phyloP scores from a whole-genome alignment of 2,888 invertebrate species.

The Drosophila subsilvestris region DNA sequence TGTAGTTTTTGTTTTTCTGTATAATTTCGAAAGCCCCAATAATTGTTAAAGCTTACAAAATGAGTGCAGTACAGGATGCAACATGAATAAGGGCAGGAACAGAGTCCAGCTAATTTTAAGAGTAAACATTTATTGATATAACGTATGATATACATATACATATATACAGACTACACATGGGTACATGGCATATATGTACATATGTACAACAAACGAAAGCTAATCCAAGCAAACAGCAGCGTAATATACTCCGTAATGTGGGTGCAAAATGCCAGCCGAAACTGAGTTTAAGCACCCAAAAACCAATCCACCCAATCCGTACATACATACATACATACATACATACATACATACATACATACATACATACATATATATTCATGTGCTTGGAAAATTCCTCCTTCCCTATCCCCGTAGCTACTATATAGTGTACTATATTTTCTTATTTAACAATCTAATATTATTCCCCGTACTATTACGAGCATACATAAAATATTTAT shows the following conservation, averaged over 20 bases:
- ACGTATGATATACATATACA: slow-evolving; percentile 43
- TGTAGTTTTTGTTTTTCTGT: slow-evolving; percentile 65
- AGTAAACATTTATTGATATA: slow-evolving; percentile 40
- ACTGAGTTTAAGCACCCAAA: slow-evolving; percentile 67
- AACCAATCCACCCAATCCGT: slow-evolving; percentile 20
- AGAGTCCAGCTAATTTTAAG: slow-evolving; percentile 65
- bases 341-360: not conserved
- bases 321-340: not conserved
- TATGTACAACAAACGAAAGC: slow-evolving; percentile 41
- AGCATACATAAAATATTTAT: slow-evolving; percentile 55
- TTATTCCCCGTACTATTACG: slow-evolving; percentile 26
- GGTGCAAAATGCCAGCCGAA: slow-evolving; percentile 76
- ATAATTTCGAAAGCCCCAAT: slow-evolving; percentile 45
- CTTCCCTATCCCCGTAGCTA: slow-evolving; percentile 48
- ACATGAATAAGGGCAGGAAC: slow-evolving; percentile 51
- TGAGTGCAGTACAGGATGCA: slow-evolving; percentile 38
- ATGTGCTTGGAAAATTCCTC: slow-evolving; percentile 39
- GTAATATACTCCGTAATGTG: slow-evolving; percentile 25
- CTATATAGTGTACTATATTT: slow-evolving; percentile 33
- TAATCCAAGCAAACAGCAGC: slow-evolving; percentile 34
- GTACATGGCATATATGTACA: slow-evolving; percentile 13
- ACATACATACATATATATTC: slow-evolving; percentile 34
- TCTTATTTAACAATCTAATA: slow-evolving; percentile 48
- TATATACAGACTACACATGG: slow-evolving; percentile 25
- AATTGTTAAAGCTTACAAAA: slow-evolving; percentile 68